These are phyloP conservation scores for Tragelaphus buxtoni DNA, from an alignment of 2,113 vertebrate species.

Conservation along the genomic window DNA sequence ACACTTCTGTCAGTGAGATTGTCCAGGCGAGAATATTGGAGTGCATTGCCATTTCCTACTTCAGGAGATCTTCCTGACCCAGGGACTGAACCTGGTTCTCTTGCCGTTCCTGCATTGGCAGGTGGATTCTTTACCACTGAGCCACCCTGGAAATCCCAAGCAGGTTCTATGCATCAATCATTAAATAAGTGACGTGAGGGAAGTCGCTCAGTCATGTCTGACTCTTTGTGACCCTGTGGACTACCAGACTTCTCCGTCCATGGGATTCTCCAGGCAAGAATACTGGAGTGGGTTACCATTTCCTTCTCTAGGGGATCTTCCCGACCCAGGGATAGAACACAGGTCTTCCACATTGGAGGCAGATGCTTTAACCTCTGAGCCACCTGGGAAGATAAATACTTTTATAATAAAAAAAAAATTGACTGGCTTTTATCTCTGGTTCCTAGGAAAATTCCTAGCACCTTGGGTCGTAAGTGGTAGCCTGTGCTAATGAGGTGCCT, in stretches of 20 bases:
- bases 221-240: no score
- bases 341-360: no score
- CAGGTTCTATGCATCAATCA: neutral
- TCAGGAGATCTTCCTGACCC: neutral
- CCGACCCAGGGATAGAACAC: no score
- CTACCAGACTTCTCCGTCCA: no score
- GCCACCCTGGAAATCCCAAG: neutral
- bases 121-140: neutral
- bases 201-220: no score
- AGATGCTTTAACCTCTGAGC: no score
- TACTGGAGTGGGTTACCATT: no score
- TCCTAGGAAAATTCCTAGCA: neutral
- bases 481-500: neutral
- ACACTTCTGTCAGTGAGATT: neutral
- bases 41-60: neutral
- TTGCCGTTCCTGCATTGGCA: neutral
- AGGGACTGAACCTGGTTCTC: neutral
- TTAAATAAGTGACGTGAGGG: neutral
- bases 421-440: neutral
- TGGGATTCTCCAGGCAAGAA: no score
- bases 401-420: neutral
- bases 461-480: neutral
- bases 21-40: neutral
- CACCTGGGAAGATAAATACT: neutral
- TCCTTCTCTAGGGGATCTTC: no score